Evolutionary conservation across 1,140 invertebrate genomes (phyloP), one percentile per base, ranked within the genome.

Genomic region (Harlomillsia oculata): DNA sequence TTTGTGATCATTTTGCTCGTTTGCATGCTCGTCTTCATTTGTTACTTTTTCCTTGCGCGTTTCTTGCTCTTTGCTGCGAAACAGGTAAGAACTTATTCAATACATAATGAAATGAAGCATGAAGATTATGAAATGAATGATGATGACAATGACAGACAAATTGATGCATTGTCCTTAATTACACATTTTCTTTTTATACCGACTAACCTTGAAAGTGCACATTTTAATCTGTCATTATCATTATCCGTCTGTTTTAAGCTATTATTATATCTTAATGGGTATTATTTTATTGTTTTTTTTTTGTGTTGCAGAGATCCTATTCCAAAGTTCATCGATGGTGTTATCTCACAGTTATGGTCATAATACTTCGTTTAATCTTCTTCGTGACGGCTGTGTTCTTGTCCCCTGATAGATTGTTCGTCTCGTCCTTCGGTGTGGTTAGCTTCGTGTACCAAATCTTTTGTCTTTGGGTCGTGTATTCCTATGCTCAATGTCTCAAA

Each of bases 1-100:
- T 50, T 50, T 50, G 48, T 50, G 34, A 50, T 50, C 32, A 50
- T 50, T n/a, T 37, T 50, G 48, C 48, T 50, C 9, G 14, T 50
- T 11, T 50, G 36, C 23, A 50, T 50, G 48, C 32, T 39, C 20
- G 34, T 50, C 34, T 50, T 50, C 34, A 39, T 50, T 9, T 50
- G 48, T 20, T 50, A 37, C 20, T 50, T 50, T 39, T 50, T 37
- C 32, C 34, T 50, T n/a, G 30, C 48, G 39, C 30, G 48, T 26
- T 50, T 37, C 39, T 36, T 50, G 3, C 21, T 50, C 6, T 50
- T 37, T 16, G 48, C 32, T 37, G 48, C 48, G 5, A 39, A 39
- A 39, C 32, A 50, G 48, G 48, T 50, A 39, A 50, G 32, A 8
- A 16, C 4, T 2, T 45, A 8, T 34, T 34, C 14, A 8, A 34